These are phyloP conservation scores for Tetranychus piercei DNA, from an alignment of 2,888 invertebrate genomes.

Conservation along the genomic window DNA sequence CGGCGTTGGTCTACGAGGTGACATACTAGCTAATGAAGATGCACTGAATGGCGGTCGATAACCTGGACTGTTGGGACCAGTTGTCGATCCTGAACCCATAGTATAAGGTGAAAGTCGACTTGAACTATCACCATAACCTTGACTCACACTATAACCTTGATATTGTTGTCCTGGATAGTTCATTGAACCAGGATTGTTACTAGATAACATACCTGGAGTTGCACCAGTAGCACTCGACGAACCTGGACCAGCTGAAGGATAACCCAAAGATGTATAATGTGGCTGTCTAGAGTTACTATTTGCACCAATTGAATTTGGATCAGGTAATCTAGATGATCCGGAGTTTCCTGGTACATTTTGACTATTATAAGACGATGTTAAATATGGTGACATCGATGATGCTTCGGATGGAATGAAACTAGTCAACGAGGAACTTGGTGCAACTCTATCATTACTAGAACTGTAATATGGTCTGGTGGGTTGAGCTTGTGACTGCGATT, in stretches of 20 bases:
- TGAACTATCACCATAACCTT: constrained; percentile 11
- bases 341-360: constrained; percentile 9
- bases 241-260: background rate
- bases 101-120: constrained; percentile 19
- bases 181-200: background rate
- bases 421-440: constrained; percentile 11
- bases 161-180: constrained; percentile 14
- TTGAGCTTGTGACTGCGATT: constrained; percentile 21
- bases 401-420: constrained; percentile 9
- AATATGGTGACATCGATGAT: constrained; percentile 11
- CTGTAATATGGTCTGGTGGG: constrained; percentile 25
- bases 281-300: background rate
- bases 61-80: constrained; percentile 20
- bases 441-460: constrained; percentile 11
- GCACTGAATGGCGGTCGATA: constrained; percentile 17
- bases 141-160: constrained; percentile 14
- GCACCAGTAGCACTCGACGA: background rate
- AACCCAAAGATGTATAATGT: background rate
- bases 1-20: constrained; percentile 12
- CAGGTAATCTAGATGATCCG: background rate
- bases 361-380: constrained; percentile 11
- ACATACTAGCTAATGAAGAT: background rate
- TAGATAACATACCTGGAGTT: background rate
- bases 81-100: background rate
- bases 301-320: background rate